Evolutionary conservation across 2,888 invertebrate species (phyloP).

Genomic region (Cyaniris semiargus): DNA sequence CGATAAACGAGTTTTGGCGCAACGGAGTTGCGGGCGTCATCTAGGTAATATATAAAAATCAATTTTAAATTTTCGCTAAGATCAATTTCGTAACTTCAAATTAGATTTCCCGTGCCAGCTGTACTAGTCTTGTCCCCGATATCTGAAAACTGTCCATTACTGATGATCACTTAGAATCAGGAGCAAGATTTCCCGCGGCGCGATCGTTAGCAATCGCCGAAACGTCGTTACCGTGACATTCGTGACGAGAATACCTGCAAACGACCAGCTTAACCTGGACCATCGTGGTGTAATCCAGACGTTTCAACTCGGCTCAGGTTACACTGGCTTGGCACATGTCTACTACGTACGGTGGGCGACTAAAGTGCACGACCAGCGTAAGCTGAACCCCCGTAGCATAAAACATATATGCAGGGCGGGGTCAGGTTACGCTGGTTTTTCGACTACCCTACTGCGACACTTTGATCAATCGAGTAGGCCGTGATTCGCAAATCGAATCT

Average conservation of each 20-base stretch:
- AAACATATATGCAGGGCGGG: not conserved
- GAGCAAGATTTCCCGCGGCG: slow-evolving; percentile 53
- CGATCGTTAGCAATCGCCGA: slow-evolving; percentile 64
- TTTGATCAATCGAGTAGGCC: slow-evolving; percentile 44
- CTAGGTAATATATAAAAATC: no score
- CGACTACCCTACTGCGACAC: slow-evolving; percentile 23
- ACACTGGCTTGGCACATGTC: not conserved
- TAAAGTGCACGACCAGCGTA: not conserved
- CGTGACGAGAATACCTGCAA: slow-evolving; percentile 62
- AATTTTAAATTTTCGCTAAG: not conserved
- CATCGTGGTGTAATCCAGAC: not conserved
- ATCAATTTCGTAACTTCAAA: not conserved
- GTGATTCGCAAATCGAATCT: slow-evolving; percentile 42
- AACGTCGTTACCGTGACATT: slow-evolving; percentile 57
- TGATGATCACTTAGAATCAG: slow-evolving; percentile 19
- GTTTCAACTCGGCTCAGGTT: not conserved
- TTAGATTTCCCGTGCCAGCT: not conserved
- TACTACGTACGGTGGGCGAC: not conserved
- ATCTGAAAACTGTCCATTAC: slow-evolving; percentile 11
- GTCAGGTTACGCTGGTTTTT: not conserved
- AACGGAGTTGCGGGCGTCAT: no score
- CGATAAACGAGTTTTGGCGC: no score
- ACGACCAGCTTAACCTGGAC: slow-evolving; percentile 30
- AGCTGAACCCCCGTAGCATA: not conserved
- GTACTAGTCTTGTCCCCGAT: not conserved